These are phyloP conservation scores for Phalacrocorax pelagicus DNA, from an alignment of 2,113 vertebrate species.

Conservation along the genomic window DNA sequence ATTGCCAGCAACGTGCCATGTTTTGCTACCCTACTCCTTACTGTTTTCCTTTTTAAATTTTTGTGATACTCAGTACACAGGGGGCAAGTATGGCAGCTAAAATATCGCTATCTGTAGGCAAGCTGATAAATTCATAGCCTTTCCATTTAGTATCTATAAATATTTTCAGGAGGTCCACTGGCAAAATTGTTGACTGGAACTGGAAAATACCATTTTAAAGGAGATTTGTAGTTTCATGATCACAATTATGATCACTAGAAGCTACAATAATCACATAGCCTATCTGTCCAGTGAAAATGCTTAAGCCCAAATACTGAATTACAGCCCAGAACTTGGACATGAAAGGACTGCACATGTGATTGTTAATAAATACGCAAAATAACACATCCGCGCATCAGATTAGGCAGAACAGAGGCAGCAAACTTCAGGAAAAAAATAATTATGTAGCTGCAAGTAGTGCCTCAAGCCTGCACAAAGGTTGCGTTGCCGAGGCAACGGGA, in stretches of 20 bases:
- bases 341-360: background rate
- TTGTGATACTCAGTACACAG: background rate
- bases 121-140: background rate
- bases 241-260: background rate
- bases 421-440: background rate
- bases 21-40: background rate
- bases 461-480: background rate
- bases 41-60: background rate
- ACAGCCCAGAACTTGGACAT: background rate
- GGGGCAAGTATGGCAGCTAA: background rate
- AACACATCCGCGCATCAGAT: background rate
- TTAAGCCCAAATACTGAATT: background rate
- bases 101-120: background rate
- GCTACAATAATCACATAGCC: background rate
- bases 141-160: background rate
- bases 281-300: background rate
- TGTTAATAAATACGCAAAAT: background rate
- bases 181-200: background rate
- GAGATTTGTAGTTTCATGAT: background rate
- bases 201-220: background rate
- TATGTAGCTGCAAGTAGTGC: no score
- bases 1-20: accelerated
- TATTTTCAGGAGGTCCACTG: background rate
- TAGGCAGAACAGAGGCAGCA: background rate
- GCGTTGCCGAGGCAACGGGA: background rate